A percentile compares a stretch with the other conserved stretches of the same genome.
phyloP scores from a whole-genome alignment of 1,140 invertebrate species.

The Asobara japonica region DNA sequence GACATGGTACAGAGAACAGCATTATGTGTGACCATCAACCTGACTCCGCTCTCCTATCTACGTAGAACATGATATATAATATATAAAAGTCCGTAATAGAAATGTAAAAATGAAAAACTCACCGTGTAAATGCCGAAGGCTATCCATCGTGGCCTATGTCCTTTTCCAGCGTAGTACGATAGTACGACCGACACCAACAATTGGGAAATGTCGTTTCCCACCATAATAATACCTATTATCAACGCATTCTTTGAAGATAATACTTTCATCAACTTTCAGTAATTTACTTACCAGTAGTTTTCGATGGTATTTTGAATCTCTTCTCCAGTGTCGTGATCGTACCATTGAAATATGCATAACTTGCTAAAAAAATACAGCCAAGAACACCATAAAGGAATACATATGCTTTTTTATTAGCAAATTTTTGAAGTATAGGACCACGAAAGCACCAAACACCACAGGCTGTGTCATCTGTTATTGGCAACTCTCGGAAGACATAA shows the following conservation, averaged over 20 bases:
- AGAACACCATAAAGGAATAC: conserved; percentile 78
- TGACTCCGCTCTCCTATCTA: no score
- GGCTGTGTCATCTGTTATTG: conserved; percentile 71
- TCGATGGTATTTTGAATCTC: conserved; percentile 81
- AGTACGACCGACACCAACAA: conserved; percentile 71
- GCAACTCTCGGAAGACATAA: conserved; percentile 65
- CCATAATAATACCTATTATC: conserved; percentile 73
- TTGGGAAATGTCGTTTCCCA: conserved; percentile 75
- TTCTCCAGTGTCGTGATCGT: conserved; percentile 85
- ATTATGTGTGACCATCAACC: no score
- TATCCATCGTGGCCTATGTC: conserved; percentile 78
- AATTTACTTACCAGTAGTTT: conserved; percentile 72
- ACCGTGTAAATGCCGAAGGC: conserved; percentile 75
- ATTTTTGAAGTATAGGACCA: conserved; percentile 70
- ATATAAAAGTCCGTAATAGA: not conserved
- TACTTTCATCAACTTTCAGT: conserved; percentile 1
- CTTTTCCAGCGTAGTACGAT: conserved; percentile 75
- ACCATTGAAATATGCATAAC: conserved; percentile 80
- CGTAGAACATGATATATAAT: not conserved
- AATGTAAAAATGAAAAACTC: conserved; percentile 40
- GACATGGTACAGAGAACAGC: no score
- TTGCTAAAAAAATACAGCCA: conserved; percentile 79
- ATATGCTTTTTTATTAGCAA: conserved; percentile 81
- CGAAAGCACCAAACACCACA: conserved; percentile 73
- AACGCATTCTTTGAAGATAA: not conserved